Evolutionary conservation across 2,797 vertebrate species (phyloP).

Genomic region (Hypotaenidia okinawae): DNA sequence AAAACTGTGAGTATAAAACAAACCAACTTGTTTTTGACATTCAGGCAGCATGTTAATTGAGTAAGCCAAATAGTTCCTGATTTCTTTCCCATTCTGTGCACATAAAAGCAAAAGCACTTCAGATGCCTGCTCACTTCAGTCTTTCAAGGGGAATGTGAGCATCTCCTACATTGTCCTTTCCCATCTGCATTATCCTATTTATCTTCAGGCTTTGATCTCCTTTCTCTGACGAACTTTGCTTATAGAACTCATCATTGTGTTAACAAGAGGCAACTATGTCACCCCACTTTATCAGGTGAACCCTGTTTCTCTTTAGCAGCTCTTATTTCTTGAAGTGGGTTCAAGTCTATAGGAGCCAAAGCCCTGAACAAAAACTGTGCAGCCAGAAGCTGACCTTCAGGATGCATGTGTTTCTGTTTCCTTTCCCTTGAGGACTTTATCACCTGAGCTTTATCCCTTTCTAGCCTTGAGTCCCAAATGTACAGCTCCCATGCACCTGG

Average conservation of each 20-base stretch:
- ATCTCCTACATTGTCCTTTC: not conserved
- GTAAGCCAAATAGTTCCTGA: not conserved
- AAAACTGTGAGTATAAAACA: not conserved
- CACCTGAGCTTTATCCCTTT: not conserved
- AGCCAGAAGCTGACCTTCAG: not conserved
- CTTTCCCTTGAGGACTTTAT: not conserved
- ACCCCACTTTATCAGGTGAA: not conserved
- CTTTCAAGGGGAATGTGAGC: not conserved
- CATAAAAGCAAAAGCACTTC: not conserved
- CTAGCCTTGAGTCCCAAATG: fast-evolving
- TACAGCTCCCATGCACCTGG: not conserved
- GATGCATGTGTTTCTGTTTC: not conserved
- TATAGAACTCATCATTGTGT: not conserved
- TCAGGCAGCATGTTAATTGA: not conserved
- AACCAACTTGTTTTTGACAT: not conserved
- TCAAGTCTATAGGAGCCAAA: not conserved
- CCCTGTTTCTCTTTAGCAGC: not conserved
- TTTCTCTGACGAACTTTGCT: not conserved
- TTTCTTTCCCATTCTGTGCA: not conserved
- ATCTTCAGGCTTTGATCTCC: not conserved
- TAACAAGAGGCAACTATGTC: not conserved
- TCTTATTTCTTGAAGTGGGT: not conserved
- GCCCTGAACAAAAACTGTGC: not conserved
- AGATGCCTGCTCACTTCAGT: not conserved
- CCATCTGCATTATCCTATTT: fast-evolving